A percentile compares a stretch with the other conserved stretches of the same genome.
phyloP scores from a whole-genome alignment of 2,113 vertebrate genomes.

The Daubentonia madagascariensis region DNA sequence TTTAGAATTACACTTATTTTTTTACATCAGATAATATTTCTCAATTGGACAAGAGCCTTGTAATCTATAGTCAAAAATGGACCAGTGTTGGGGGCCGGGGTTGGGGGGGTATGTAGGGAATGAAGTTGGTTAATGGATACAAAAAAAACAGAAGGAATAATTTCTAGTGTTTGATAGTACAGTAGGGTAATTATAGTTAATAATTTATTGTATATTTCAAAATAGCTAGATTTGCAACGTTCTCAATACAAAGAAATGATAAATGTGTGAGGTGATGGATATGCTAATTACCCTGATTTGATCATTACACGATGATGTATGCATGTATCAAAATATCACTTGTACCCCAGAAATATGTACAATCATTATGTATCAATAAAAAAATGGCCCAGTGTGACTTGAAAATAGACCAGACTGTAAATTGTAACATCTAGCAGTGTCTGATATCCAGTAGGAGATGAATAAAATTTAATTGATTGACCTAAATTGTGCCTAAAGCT shows the following conservation, averaged over 20 bases:
- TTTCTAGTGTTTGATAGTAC: not conserved
- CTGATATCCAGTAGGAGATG: not conserved
- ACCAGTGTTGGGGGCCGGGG: not conserved
- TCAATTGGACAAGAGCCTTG: not conserved
- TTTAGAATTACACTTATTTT: slow-evolving; percentile 48
- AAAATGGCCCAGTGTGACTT: not conserved
- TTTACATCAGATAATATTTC: slow-evolving; percentile 45
- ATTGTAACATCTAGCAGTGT: not conserved
- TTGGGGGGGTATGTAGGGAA: too few species aligned
- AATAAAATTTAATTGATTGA: not conserved
- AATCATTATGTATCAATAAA: not conserved
- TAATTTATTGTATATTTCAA: not conserved
- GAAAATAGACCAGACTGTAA: not conserved
- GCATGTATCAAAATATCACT: not conserved
- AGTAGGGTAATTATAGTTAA: not conserved
- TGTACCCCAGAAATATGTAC: not conserved
- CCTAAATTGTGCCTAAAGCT: not conserved
- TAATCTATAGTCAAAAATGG: slow-evolving; percentile 21
- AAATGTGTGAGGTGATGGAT: not conserved
- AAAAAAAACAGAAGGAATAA: not conserved
- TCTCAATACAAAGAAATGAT: not conserved
- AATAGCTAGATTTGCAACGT: not conserved
- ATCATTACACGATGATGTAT: not conserved
- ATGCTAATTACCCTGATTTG: not conserved
- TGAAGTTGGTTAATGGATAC: not conserved